These are phyloP conservation scores for Halichoerus grypus DNA, from an alignment of 2,113 vertebrate genomes.

Conservation along the genomic window DNA sequence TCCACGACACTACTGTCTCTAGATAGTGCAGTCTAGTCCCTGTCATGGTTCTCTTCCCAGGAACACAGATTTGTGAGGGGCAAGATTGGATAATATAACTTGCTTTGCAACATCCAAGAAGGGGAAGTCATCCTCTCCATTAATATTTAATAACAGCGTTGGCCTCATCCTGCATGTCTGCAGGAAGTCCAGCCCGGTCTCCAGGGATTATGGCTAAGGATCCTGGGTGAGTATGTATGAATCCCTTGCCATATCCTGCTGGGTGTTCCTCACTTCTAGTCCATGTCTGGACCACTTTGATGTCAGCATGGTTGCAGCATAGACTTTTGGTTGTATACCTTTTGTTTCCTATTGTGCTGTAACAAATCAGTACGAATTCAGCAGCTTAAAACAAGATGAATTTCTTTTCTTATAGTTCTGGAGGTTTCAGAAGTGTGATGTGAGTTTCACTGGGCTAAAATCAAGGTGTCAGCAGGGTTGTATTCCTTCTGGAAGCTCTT, in stretches of 20 bases:
- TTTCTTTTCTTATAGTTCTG: neutral
- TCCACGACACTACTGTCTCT: neutral
- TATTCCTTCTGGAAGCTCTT: neutral
- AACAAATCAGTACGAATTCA: neutral
- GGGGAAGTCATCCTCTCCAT: neutral
- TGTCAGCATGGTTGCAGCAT: no score
- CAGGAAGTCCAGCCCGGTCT: neutral
- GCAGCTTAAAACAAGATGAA: neutral
- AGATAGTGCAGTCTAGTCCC: neutral
- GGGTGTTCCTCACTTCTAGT: neutral
- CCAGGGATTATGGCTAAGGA: neutral
- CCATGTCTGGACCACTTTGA: neutral
- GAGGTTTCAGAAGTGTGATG: neutral
- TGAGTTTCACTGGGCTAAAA: neutral
- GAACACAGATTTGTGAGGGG: neutral
- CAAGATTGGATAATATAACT: neutral
- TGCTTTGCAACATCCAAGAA: neutral
- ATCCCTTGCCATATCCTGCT: neutral
- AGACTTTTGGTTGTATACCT: neutral
- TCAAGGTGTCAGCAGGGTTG: neutral
- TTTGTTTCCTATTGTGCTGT: neutral
- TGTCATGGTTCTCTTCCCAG: neutral
- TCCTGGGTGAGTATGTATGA: neutral
- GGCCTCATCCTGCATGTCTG: neutral
- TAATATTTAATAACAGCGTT: neutral